Base-by-base conservation (phyloP, 2,797 vertebrate genomes). In the Carcharodon carcharias region DNA sequence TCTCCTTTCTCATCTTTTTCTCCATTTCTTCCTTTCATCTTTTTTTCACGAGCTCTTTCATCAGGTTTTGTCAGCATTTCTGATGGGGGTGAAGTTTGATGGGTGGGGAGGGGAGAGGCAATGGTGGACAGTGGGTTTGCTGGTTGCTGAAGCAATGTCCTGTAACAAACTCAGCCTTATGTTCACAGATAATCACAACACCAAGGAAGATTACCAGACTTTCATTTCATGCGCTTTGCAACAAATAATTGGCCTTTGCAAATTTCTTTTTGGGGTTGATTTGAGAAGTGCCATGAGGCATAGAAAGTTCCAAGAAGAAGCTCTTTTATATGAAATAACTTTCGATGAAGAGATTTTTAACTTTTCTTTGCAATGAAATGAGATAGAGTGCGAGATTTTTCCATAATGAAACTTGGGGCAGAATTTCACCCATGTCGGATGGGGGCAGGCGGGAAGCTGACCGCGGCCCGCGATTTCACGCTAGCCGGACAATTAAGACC, bases 1-100 rank as follows among this genome's bases (percentile, higher is more conserved):
- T 98, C 98, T 98, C 98, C 98, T 98, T 98, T 97, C 69, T 97
- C n/a, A 80, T 87, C 63, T 96, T 45, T 31, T 28, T 80, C 96
- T 28, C n/a, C 23, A 6, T 98, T 98, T 98, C 98, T 65, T 73
- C 23, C 93, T 95, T 95, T 95, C 67, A 95, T 69, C 45, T 71
- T 95, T 85, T n/a, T 77, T 73, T 56, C 94, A 95, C 4, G 1
- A 58, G 67, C 94, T 56, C 69, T 77, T 71, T 95, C 94, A 58
- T 95, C 50, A 23, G 67, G 56, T 95, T 95, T 73, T 95, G 91
- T 56, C 11, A 40, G 65, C 18, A 4, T 63, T 11, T 40, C 16
- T 16, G 4, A 3, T 67, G 65, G 16, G 65, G 16, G 65, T 67
- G 18, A 63, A 12, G 1, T 14, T 63, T 65, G 61, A 61, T 18